phyloP scores from a whole-genome alignment of 2,888 invertebrate genomes.

The Sisyra nigra region DNA sequence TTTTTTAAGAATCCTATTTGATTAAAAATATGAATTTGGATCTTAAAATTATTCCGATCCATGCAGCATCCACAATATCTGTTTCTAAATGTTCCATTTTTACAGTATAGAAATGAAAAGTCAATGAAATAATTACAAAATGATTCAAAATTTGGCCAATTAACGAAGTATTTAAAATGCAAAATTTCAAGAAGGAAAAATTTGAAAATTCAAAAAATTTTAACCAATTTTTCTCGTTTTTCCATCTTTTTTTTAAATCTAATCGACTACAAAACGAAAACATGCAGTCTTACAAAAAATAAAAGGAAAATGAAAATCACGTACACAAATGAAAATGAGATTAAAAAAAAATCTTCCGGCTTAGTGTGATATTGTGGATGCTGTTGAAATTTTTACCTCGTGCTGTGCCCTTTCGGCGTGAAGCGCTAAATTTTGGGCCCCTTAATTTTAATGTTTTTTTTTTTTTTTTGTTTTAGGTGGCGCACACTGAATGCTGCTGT shows the following conservation, averaged over 20 bases:
- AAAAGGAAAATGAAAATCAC: not conserved
- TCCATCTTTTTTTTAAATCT: too few relatives aligned
- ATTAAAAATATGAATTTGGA: not conserved
- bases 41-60: not conserved
- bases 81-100: not conserved
- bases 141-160: too few relatives aligned
- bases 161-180: too few relatives aligned
- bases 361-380: not conserved
- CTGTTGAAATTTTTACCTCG: slow-evolving; percentile 2
- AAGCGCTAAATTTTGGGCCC: not conserved
- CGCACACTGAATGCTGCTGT: slow-evolving; percentile 18
- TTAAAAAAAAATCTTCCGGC: not conserved
- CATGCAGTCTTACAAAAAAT: not conserved
- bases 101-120: slow-evolving; percentile 1
- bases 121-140: not conserved
- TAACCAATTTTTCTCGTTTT: too few relatives aligned
- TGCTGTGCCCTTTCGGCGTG: not conserved
- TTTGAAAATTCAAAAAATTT: too few relatives aligned
- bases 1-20: not conserved
- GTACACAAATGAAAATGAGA: not conserved
- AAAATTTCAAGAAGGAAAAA: too few relatives aligned
- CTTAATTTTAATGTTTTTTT: not conserved
- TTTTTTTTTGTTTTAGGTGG: slow-evolving; percentile 9
- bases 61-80: slow-evolving; percentile 1
- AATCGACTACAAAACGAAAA: not conserved